Conservation (phyloP, 2,888 invertebrate genomes). For the Cryptus armator region DNA sequence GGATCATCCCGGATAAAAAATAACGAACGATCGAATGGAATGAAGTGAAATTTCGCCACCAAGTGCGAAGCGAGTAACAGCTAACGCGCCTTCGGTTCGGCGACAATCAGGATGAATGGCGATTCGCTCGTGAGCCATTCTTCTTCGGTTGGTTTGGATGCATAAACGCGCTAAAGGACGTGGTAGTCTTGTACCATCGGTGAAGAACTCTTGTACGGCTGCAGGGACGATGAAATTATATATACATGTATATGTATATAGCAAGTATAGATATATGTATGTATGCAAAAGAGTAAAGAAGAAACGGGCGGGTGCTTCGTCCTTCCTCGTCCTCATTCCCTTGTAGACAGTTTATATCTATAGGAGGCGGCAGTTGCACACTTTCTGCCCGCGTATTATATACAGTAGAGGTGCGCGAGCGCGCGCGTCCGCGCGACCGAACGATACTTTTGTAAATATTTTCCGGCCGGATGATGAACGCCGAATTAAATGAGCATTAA, state of each 20-base stretch:
- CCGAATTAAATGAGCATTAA: slow-evolving; percentile 84
- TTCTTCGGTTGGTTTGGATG: slow-evolving; percentile 69
- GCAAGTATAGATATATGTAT: not conserved
- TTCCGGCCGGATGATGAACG: slow-evolving; percentile 81
- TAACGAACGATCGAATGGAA: slow-evolving; percentile 13
- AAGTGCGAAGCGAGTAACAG: slow-evolving; percentile 67
- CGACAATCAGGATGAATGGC: slow-evolving; percentile 81
- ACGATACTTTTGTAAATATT: slow-evolving; percentile 80
- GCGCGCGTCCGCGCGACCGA: slow-evolving; percentile 21
- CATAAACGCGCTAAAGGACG: slow-evolving; percentile 16
- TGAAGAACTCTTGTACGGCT: slow-evolving; percentile 20
- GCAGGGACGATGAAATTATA: slow-evolving; percentile 40
- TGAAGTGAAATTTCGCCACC: slow-evolving; percentile 22
- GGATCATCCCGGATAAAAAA: slow-evolving; percentile 18
- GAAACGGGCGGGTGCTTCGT: slow-evolving; percentile 36
- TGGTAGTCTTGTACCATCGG: slow-evolving; percentile 40
- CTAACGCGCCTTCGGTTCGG: slow-evolving; percentile 71
- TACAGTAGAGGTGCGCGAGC: not conserved
- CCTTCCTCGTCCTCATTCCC: slow-evolving; percentile 28
- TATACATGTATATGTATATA: slow-evolving; percentile 18
- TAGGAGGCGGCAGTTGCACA: slow-evolving; percentile 7
- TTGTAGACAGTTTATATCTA: slow-evolving; percentile 38
- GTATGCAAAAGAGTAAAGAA: slow-evolving; percentile 29
- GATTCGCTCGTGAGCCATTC: slow-evolving; percentile 74
- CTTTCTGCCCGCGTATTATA: slow-evolving; percentile 23